Base-by-base conservation (phyloP, 2,888 invertebrate genomes). In the Eristalis intricaria region DNA sequence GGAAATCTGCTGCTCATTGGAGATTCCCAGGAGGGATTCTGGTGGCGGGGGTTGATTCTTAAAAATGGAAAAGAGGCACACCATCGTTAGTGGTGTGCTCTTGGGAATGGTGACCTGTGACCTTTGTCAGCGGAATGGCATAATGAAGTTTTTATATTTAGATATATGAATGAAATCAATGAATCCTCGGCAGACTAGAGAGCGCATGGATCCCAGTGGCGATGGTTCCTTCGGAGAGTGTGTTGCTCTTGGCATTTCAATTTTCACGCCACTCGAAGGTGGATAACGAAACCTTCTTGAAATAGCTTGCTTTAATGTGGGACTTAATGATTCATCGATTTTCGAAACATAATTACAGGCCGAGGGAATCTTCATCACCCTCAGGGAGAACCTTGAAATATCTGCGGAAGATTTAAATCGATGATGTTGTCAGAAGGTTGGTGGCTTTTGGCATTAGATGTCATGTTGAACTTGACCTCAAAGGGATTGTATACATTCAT, bases 1-100 rank as follows among this genome's bases (percentile, higher is more conserved):
- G 87, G 79, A 84, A 84, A 87, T 87, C 40, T 40, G 13, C 66
- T 40, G 82, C 70, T 75, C 74, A 77, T 82, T 85, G 35, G 35
- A 1, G 35, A 35, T 35, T 35, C 4, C 4, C 35, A 1, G 11
- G 4, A 10, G 43, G 19, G 43, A 29, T 4, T 15, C n/a, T 15
- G n/a, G 43, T 7, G n/a, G n/a, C n/a, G 15, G 35, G 35, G 11
- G 19, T 1, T 5, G 7, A 19, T 19, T 50, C 43, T 50, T 8
- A 50, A 50, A 50, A 50, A 50, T 50, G 50, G 50, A 50, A 50
- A 50, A 19, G 19, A 19, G 50, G 19, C 8, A 19, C 10, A 19
- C 50, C 50, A 19, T 50, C 50, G 50, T 50, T 50, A 50, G 50
- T 19, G 50, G 50, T 50, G 8, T 19, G 50, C 50, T 50, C 8